Conservation (phyloP, 2,888 invertebrate species). For the Phanerotoma sp. region DNA sequence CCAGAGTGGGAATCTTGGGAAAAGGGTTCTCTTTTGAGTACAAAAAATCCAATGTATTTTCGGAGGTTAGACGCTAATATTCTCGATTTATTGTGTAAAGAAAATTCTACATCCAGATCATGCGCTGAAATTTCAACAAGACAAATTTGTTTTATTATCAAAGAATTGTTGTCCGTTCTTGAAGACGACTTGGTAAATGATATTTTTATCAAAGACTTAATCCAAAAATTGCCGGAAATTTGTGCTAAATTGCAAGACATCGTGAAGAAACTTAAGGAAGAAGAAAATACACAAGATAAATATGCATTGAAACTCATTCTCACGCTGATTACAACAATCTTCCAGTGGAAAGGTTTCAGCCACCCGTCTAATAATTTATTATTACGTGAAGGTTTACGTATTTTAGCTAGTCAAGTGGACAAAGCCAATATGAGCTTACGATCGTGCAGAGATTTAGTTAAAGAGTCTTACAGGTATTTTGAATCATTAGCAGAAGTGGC, state of each 20-base stretch:
- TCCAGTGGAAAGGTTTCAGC: slow-evolving; percentile 67
- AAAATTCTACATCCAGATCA: background rate
- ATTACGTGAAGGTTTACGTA: slow-evolving; percentile 49
- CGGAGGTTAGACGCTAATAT: slow-evolving; percentile 51
- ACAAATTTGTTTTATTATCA: slow-evolving; percentile 52
- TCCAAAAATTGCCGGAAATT: slow-evolving; percentile 59
- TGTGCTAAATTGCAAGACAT: slow-evolving; percentile 57
- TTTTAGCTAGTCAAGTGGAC: slow-evolving; percentile 45
- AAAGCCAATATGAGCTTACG: slow-evolving; percentile 41
- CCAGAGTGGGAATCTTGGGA: slow-evolving; percentile 43
- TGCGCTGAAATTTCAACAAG: slow-evolving; percentile 37
- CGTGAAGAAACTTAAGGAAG: slow-evolving; percentile 39
- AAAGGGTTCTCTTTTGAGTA: slow-evolving; percentile 45
- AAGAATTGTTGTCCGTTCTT: slow-evolving; percentile 49
- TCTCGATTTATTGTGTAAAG: slow-evolving; percentile 39
- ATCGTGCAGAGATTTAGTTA: slow-evolving; percentile 51
- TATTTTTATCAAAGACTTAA: slow-evolving; percentile 45
- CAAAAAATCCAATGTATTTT: slow-evolving; percentile 53
- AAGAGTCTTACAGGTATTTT: slow-evolving; percentile 53
- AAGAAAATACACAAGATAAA: slow-evolving; percentile 40
- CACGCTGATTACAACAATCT: slow-evolving; percentile 62
- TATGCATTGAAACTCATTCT: slow-evolving; percentile 63
- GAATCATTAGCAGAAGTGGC: slow-evolving; percentile 53
- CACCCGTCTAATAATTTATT: slow-evolving; percentile 53
- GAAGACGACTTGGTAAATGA: slow-evolving; percentile 41